Base-by-base conservation (phyloP, 2,888 invertebrate species). In the Neocrepidodera transversa region DNA sequence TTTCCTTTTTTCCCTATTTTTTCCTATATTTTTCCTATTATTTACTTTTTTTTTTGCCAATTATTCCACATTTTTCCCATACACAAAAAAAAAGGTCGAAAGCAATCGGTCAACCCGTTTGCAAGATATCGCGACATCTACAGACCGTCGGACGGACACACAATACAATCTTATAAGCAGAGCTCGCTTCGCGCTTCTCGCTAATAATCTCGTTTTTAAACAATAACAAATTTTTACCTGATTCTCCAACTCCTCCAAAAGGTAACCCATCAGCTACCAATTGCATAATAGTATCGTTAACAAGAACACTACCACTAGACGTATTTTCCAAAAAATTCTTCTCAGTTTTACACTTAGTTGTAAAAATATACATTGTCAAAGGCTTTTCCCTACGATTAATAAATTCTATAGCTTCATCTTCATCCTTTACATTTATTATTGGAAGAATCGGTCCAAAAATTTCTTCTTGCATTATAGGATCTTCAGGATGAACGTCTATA, bases 381-480 rank as follows among this genome's bases (percentile, higher is more conserved):
- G 97, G 95, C 82, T 94, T 95, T 79, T 95, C 94, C 81, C 93
- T 87, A 63, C 83, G 82, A 72, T 94, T 95, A 68, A 97, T 95
- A 75, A 93, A 93, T 67, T 90, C 86, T 54, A 98, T 92, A 0
- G 97, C 97, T 78, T 97, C 95, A 58, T 89, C 89, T 8, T 91
- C 88, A 77, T 89, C 89, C 58, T 88, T 86, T 5, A 97, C 86
- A 51, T 86, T 88, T 1, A 96, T 79, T 60, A 99, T 90, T 0
- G 98, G 97, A 64, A 99, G 83, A 70, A 99, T 86, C 2, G 98
- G 98, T 0, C 97, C 99, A 79, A 99, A 99, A 69, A 99, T 95
- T 85, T 99, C 98, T 69, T 97, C 91, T 68, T 89, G 86, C 93
- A 93, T 93, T 2, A 92, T 78, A 32, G 88, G 86, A 80, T 97